Conservation (phyloP, 1,140 invertebrate species). For the Anadara kagoshimensis region DNA sequence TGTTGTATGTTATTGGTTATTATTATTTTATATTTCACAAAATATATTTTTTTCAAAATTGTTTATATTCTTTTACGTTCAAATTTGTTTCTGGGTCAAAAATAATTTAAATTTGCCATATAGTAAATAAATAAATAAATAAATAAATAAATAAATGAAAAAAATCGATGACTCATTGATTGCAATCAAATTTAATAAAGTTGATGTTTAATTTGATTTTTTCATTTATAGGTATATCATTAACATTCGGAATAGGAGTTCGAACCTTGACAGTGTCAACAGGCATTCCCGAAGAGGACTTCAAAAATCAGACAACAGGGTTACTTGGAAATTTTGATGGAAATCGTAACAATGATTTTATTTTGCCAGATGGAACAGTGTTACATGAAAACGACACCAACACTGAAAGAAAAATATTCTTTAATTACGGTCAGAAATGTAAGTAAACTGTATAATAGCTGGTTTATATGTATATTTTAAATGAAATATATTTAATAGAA, state of each 20-base stretch:
- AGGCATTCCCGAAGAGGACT: background rate
- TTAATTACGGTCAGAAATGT: conserved; percentile 31
- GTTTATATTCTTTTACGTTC: no score
- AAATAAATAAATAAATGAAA: no score
- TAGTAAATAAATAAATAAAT: no score
- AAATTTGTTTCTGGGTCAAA: no score
- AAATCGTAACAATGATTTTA: conserved; percentile 7
- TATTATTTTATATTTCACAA: no score
- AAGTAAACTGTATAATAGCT: conserved; percentile 4
- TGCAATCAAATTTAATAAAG: no score
- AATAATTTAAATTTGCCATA: no score
- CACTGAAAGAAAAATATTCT: conserved; percentile 16
- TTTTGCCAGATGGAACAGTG: conserved; percentile 12
- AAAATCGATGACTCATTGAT: no score
- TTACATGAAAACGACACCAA: conserved; percentile 4
- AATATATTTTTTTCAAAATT: no score
- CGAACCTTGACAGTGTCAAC: background rate
- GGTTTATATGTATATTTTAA: background rate
- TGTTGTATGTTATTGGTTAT: no score
- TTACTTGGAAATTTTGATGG: conserved; percentile 22
- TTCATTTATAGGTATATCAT: background rate
- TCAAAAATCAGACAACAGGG: background rate
- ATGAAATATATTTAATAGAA: background rate
- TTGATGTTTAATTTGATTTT: no score
- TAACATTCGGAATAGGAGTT: background rate